Conservation (phyloP, 2,113 vertebrate species). For the Malurus alboscapulatus region DNA sequence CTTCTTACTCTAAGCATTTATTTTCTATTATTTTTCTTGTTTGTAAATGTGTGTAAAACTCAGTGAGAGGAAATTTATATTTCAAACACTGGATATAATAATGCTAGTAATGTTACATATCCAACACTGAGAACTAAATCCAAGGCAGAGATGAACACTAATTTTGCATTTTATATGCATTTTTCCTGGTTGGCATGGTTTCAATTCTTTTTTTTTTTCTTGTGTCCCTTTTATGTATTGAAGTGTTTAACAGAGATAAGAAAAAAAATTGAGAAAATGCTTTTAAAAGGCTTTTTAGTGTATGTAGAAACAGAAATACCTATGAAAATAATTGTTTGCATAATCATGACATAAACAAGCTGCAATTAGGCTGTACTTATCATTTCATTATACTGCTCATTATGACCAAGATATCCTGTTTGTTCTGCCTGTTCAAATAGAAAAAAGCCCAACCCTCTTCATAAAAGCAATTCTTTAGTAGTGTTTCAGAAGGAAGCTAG, state of each 20-base stretch:
- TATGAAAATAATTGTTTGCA: conserved; percentile 2
- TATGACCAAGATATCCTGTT: conserved; percentile 52
- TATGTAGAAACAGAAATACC: neutral
- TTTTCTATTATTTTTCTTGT: neutral
- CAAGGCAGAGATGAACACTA: neutral
- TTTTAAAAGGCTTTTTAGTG: neutral
- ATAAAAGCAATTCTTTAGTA: conserved; percentile 46
- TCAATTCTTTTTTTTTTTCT: neutral
- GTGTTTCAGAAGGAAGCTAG: conserved; percentile 57
- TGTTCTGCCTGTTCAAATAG: conserved; percentile 46
- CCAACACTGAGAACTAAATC: neutral
- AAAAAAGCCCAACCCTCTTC: neutral
- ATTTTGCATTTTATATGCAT: neutral
- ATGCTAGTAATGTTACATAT: neutral
- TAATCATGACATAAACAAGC: conserved; percentile 11
- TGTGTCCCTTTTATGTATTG: neutral
- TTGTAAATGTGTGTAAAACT: neutral
- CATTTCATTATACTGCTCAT: conserved; percentile 14
- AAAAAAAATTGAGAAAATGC: neutral
- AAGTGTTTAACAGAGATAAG: neutral
- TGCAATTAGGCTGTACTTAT: conserved; percentile 10
- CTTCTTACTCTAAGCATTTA: neutral
- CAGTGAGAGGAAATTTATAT: neutral
- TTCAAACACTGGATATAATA: neutral
- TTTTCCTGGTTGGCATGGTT: neutral